Base-by-base conservation (phyloP, 1,140 invertebrate species). In the Camponotus pennsylvanicus region DNA sequence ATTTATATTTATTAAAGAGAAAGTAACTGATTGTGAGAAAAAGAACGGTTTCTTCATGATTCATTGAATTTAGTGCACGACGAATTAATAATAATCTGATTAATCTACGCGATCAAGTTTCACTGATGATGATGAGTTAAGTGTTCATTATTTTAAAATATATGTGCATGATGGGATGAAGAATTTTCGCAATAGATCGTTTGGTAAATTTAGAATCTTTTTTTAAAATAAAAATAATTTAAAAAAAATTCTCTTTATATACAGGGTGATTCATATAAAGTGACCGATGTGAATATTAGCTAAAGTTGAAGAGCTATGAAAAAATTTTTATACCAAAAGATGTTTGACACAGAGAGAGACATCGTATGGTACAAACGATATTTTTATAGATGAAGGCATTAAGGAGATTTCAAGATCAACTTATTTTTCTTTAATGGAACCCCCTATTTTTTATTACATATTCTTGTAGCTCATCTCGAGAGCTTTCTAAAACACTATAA, bases 21-120 rank as follows among this genome's bases (percentile, higher is more conserved):
- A 61, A 82, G 67, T 15, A 59, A 34, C 49, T 18, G 49, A 52
- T 18, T 15, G 49, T 7, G 37, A 34, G 63, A 67, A 52, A 67
- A 52, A 37, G 9, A 55, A 42, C 13, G 18, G 0, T n/a, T 59
- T 9, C 21, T 79, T 79, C n/a, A 79, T 13, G 32, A 13, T 21
- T 73, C 40, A 61, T 59, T 71, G 66, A 82, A 45, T n/a, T 82
- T 45, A 73, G 34, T 34, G 37, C 32, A 59, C 52, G 34, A 7
- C n/a, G 9, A 9, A 67, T 75, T 59, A 55, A 57, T 61, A 59
- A 76, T 49, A 64, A 69, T 69, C 13, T 40, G 45, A 69, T 21
- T 55, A 42, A 67, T 27, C 13, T 69, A 59, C 21, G 15, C 18
- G 37, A 49, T 27, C 37, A 45, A 63, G 18, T 78, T 78, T 66